Evolutionary conservation across 2,113 vertebrate species (phyloP), one percentile per base, ranked within the genome.

Genomic region (Paratilapia polleni): DNA sequence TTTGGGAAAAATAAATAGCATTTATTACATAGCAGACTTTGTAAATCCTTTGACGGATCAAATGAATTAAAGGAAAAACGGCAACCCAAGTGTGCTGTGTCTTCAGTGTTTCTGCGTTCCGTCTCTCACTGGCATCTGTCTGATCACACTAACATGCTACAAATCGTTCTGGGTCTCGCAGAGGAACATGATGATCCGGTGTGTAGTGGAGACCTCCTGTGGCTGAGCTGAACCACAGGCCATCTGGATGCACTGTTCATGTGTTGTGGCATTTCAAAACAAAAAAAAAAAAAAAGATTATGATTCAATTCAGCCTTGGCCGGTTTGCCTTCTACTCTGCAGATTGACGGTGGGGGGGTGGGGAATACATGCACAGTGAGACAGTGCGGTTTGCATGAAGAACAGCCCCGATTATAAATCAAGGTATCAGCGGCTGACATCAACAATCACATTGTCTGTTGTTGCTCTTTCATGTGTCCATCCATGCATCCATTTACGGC

Each of bases 1-100:
- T 93, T 91, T 83, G 20, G 12, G n/a, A 47, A 60, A 61, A 34
- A 19, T 76, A 76, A 81, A 76, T 66, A 82, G 91, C 92, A 93
- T 92, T 95, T 93, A 93, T 95, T 93, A 93, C 93, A 92, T 89
- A 86, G 90, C 86, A 94, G 89, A 91, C 92, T 94, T 94, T 95
- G 93, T 94, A 92, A 94, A 93, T 90, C 91, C 85, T 92, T 85
- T 87, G 80, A 86, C 49, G 87, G 89, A 94, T 91, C 70, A 87
- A 94, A 92, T 91, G 62, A 91, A 95, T 95, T 93, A 94, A 95
- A 95, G 87, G 91, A 91, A 92, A n/a, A 92, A 93, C 43, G 79
- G 87, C 62, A 94, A 92, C 88, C 89, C 83, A 87, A 84, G 82
- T 61, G 86, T 91, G 76, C 60, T 28, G 80, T 82, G 91, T 93